A percentile compares a stretch with the other conserved stretches of the same genome.
These are phyloP conservation scores for Peromyscus nudipes DNA, from an alignment of 2,797 vertebrate species.

Conservation along the genomic window DNA sequence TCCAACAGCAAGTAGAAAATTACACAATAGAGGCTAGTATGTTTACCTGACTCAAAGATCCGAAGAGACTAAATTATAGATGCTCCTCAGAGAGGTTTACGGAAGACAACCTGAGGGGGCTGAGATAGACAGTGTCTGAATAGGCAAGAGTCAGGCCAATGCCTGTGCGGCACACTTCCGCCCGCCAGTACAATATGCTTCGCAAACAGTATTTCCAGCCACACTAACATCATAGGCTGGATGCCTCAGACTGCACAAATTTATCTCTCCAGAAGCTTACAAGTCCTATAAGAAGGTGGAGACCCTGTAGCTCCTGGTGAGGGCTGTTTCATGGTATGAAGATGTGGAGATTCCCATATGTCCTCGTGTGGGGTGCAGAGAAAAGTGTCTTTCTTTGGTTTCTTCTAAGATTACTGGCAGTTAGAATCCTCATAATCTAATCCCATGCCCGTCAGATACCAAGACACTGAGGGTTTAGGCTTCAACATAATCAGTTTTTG, in stretches of 20 bases:
- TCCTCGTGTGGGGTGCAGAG: neutral
- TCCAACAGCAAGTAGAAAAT: constrained; percentile 35
- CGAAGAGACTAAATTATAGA: neutral
- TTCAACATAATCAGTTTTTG: neutral
- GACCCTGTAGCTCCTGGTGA: neutral
- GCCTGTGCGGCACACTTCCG: neutral
- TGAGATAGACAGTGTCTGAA: neutral
- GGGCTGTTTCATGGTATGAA: neutral
- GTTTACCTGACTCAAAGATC: constrained; percentile 38
- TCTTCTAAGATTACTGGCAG: neutral
- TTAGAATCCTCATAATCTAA: too few relatives aligned
- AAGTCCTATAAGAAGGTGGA: neutral
- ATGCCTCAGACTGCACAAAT: neutral
- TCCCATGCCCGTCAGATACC: neutral
- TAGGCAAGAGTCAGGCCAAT: neutral
- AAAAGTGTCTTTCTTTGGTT: neutral
- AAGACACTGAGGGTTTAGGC: neutral
- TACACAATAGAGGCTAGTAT: constrained; percentile 6
- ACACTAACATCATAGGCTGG: neutral
- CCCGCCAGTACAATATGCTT: neutral
- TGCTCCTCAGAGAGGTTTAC: constrained; percentile 21
- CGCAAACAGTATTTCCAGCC: neutral
- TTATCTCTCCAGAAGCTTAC: neutral
- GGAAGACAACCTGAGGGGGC: neutral
- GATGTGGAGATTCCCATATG: neutral